Evolutionary conservation across 2,113 vertebrate genomes (phyloP).

Genomic region (Anas platyrhynchos): DNA sequence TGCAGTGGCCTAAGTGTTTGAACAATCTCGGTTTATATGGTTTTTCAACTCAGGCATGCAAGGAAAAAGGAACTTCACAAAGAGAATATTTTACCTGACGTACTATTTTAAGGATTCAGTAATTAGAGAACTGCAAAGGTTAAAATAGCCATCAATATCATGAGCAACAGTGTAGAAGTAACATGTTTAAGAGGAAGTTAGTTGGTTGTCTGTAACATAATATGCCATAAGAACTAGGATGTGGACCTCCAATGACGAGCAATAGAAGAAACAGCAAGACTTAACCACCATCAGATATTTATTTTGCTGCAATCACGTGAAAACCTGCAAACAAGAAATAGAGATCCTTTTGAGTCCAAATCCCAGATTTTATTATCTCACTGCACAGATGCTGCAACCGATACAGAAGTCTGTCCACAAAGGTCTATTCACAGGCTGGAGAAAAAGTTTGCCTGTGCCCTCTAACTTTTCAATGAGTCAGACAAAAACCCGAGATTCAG

Average conservation of each 20-base stretch:
- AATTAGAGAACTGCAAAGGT: constrained; percentile 69
- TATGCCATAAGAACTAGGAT: background rate
- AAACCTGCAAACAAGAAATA: background rate
- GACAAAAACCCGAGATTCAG: background rate
- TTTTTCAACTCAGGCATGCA: constrained; percentile 64
- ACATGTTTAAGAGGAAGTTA: constrained; percentile 65
- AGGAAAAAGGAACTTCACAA: constrained; percentile 71
- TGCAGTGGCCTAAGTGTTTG: constrained; percentile 39
- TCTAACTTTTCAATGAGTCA: background rate
- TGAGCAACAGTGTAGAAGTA: constrained; percentile 66
- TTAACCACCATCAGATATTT: background rate
- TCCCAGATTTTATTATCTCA: background rate
- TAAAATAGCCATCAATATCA: constrained; percentile 73
- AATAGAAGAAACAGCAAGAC: background rate
- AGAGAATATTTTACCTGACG: constrained; percentile 62
- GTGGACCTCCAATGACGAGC: background rate
- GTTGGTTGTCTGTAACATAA: constrained; percentile 57
- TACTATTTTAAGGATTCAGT: constrained; percentile 64
- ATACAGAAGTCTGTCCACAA: background rate
- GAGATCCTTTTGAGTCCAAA: background rate
- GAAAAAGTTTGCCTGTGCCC: background rate
- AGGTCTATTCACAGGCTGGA: background rate
- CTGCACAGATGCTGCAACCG: background rate
- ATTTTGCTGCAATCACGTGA: background rate
- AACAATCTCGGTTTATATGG: constrained; percentile 67